Conservation (phyloP, 2,113 vertebrate genomes). For the chimpanzee (Pan troglodytes) region DNA sequence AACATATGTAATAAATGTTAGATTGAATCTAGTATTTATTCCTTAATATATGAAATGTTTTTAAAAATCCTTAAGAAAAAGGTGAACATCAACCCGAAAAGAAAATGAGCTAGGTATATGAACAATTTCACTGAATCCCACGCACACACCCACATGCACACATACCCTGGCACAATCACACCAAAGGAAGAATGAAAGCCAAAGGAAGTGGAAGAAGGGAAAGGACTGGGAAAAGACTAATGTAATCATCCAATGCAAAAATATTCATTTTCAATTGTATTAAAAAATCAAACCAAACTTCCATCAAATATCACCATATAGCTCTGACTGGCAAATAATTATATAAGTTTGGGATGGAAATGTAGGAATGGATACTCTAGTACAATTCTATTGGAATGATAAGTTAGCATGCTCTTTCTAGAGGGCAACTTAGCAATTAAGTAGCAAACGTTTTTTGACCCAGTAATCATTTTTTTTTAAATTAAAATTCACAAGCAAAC, state of each 20-base stretch:
- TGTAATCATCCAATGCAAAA: not conserved
- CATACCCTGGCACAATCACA: not conserved
- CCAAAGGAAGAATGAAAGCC: not conserved
- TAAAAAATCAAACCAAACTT: not conserved
- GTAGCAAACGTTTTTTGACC: not conserved
- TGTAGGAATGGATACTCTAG: not conserved
- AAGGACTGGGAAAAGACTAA: not conserved
- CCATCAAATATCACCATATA: not conserved
- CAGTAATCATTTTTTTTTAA: not conserved
- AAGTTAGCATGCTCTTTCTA: not conserved
- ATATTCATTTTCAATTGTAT: not conserved
- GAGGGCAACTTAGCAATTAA: not conserved
- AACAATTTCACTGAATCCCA: not conserved
- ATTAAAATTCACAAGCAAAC: not conserved
- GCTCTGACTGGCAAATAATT: not conserved
- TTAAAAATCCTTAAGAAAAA: conserved; percentile 30
- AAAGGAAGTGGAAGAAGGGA: not conserved
- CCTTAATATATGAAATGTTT: not conserved
- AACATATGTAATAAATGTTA: not conserved
- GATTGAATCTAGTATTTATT: not conserved
- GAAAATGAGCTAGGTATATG: not conserved
- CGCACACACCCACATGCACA: not conserved
- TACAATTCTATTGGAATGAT: not conserved
- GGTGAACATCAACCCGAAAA: not conserved
- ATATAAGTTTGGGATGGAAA: not conserved